Evolutionary conservation across 2,113 vertebrate species (phyloP).

Genomic region (Podarcis raffonei): DNA sequence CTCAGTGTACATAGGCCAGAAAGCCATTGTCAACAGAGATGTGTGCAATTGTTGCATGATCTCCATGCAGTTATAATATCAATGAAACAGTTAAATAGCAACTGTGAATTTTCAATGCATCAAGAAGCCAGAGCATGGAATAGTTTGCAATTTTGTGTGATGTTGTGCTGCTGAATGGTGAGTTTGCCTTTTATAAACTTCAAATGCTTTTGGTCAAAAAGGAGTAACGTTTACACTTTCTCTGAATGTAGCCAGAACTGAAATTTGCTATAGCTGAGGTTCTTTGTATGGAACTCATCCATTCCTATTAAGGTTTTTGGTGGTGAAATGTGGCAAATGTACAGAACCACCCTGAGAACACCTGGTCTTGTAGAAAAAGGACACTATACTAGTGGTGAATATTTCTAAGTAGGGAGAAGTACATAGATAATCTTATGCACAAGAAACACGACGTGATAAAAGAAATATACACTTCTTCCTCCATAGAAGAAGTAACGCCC

Average conservation of each 20-base stretch:
- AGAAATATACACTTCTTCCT: neutral
- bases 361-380: neutral
- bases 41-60: neutral
- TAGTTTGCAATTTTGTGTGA: constrained; percentile 46
- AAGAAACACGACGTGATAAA: neutral
- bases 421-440: neutral
- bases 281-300: constrained; percentile 53
- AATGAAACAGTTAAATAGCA: neutral
- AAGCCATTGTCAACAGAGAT: neutral
- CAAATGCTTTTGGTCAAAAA: constrained; percentile 65
- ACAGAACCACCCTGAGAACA: constrained; percentile 40
- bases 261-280: constrained; percentile 57
- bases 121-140: constrained; percentile 30
- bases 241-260: constrained; percentile 54
- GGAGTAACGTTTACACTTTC: constrained; percentile 62
- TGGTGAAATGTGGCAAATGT: constrained; percentile 38
- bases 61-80: neutral
- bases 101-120: neutral
- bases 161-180: constrained; percentile 49
- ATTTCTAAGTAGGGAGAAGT: neutral
- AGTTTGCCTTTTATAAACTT: constrained; percentile 58
- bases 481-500: neutral
- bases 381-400: neutral
- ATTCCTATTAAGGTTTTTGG: constrained; percentile 48
- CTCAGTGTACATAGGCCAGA: neutral